phyloP scores from a whole-genome alignment of 64 coral and sea anemone species.

The Pachyseris speciosa region DNA sequence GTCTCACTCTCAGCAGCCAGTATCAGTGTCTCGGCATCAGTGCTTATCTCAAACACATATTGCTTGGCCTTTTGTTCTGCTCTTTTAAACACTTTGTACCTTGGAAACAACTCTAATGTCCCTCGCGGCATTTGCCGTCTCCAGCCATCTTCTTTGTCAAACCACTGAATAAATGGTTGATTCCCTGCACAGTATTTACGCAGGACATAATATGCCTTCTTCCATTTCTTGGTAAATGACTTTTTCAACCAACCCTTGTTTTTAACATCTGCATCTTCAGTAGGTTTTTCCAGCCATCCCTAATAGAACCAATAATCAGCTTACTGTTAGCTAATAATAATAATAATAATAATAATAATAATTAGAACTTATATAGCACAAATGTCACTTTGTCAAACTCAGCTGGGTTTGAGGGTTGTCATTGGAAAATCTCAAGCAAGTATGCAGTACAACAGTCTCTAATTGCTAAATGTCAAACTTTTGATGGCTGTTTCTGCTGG shows the following conservation, averaged over 20 bases:
- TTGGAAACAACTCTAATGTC: conserved; percentile 88
- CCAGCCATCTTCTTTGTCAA: conserved; percentile 98
- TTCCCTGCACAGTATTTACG: conserved; percentile 78
- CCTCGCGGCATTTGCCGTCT: conserved; percentile 79
- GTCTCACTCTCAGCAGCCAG: conserved; percentile 88
- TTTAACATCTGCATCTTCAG: conserved; percentile 66
- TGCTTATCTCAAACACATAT: conserved; percentile 93
- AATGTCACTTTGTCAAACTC: too few relatives aligned
- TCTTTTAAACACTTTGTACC: conserved; percentile 95
- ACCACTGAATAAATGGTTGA: conserved; percentile 93
- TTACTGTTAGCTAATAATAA: too few relatives aligned
- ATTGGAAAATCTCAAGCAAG: too few relatives aligned
- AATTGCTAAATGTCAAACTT: too few relatives aligned
- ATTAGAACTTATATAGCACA: too few relatives aligned
- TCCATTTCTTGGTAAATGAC: conserved; percentile 95
- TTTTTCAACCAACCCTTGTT: conserved; percentile 94
- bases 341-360: too few relatives aligned
- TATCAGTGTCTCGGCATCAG: conserved; percentile 78
- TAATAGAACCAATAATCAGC: conserved; percentile 11
- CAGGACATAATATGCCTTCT: conserved; percentile 89
- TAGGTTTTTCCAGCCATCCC: conserved; percentile 93
- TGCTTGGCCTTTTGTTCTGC: conserved; percentile 78
- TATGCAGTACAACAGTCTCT: too few relatives aligned
- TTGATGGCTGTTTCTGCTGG: too few relatives aligned
- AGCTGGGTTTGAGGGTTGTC: too few relatives aligned